Evolutionary conservation across 2,113 vertebrate species (phyloP).

Genomic region (Chlorodrepanis virens): DNA sequence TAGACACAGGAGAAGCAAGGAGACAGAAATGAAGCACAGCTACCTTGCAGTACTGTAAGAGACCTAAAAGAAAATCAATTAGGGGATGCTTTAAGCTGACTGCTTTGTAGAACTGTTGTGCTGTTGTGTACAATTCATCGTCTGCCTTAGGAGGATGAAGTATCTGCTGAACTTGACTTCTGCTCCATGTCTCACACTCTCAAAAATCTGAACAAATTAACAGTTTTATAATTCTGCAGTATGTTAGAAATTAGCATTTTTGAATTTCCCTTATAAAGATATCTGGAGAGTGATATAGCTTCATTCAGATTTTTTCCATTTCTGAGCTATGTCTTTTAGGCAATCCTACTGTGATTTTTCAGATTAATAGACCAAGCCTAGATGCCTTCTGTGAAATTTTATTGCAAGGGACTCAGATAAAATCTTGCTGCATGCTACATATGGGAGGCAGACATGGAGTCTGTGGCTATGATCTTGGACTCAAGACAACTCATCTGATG

Average conservation of each 20-base stretch:
- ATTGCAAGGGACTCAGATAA: background rate
- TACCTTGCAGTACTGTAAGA: background rate
- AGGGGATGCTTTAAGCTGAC: background rate
- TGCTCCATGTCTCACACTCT: background rate
- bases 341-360: background rate
- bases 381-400: background rate
- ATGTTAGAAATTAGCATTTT: background rate
- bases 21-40: background rate
- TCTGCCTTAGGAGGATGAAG: background rate
- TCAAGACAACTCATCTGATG: background rate
- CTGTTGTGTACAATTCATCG: accelerated
- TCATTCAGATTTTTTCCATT: background rate
- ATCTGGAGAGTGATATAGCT: background rate
- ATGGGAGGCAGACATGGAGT: background rate
- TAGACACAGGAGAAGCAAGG: background rate
- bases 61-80: background rate
- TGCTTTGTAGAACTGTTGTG: accelerated
- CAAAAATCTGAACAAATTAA: background rate
- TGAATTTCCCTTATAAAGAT: background rate
- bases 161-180: background rate
- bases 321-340: background rate
- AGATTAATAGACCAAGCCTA: background rate
- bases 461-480: background rate
- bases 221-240: background rate
- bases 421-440: background rate